phyloP scores from a whole-genome alignment of 2,113 vertebrate genomes.

The western clawed frog (Xenopus tropicalis) region DNA sequence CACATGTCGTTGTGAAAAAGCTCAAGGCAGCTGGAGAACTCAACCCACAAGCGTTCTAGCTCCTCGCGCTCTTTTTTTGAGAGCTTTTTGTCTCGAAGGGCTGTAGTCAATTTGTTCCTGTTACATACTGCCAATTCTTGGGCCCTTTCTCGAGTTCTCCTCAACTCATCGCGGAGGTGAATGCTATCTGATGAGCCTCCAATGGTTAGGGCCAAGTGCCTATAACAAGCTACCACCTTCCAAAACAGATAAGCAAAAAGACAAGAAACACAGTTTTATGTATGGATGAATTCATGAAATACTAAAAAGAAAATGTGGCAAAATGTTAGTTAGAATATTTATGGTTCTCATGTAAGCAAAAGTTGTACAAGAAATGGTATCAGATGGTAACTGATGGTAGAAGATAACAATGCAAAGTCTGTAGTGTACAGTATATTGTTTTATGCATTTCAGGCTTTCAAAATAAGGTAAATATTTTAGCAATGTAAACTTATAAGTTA shows the following conservation, averaged over 20 bases:
- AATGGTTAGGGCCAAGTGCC: conserved; percentile 67
- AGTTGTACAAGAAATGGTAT: too few species aligned
- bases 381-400: too few species aligned
- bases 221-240: conserved; percentile 73
- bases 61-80: conserved; percentile 59
- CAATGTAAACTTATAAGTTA: too few species aligned
- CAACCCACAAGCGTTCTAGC: conserved; percentile 73
- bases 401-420: too few species aligned
- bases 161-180: conserved; percentile 65
- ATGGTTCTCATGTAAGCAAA: too few species aligned
- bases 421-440: too few species aligned
- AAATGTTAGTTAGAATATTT: too few species aligned
- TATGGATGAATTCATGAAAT: neutral
- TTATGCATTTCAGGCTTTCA: too few species aligned
- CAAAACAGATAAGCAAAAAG: neutral
- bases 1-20: conserved; percentile 74
- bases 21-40: conserved; percentile 73
- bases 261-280: neutral
- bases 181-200: conserved; percentile 66
- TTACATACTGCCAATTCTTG: conserved; percentile 56
- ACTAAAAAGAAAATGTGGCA: too few species aligned
- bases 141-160: conserved; percentile 63
- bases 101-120: conserved; percentile 60
- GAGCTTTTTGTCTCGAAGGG: conserved; percentile 65
- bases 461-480: too few species aligned